Base-by-base conservation (phyloP, 2,888 invertebrate genomes). In the Drosophila rellima region DNA sequence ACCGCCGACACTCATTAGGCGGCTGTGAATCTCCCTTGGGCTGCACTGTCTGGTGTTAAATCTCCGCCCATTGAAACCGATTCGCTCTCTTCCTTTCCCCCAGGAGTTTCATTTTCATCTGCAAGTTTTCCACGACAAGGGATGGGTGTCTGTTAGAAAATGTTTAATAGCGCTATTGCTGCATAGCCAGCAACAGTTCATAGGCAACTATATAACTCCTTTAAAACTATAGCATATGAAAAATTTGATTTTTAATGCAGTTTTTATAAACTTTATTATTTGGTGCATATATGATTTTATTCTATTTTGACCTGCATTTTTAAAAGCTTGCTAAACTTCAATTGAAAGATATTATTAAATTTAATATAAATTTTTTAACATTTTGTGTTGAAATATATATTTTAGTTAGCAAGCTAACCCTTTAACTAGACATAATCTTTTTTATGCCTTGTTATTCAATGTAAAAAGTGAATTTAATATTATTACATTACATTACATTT, bases 1-100 rank as follows among this genome's bases (percentile, higher is more conserved):
- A 82, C 88, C 88, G 80, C 88, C 83, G 83, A 82, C 86, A 77
- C 82, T 82, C 88, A 88, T 82, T 82, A 88, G 82, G 68, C 83
- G 78, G 61, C 69, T 47, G 20, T 40, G 39, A 40, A 55, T 37
- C 45, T 79, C 81, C 78, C 69, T 31, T 20, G 59, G 59, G 79
- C 51, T 11, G 35, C 31, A 15, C 45, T 50, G 79, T 63, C 74
- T 75, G 74, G 74, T 78, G 74, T 75, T 68, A 56, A 62, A 74
- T 75, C 74, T 51, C 69, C 50, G 29, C 48, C 57, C 51, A 51
- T 51, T 45, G 47, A 23, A 45, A 56, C 56, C 45, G 23, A 17
- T 45, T 37, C 33, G 26, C 52, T 11, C 15, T 11, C 11, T 17
- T 11, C 8, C 55, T n/a, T n/a, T n/a, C 33, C 45, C 35, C 31